These are phyloP conservation scores for Hyaena hyaena DNA, from an alignment of 2,113 vertebrate species.

Conservation along the genomic window DNA sequence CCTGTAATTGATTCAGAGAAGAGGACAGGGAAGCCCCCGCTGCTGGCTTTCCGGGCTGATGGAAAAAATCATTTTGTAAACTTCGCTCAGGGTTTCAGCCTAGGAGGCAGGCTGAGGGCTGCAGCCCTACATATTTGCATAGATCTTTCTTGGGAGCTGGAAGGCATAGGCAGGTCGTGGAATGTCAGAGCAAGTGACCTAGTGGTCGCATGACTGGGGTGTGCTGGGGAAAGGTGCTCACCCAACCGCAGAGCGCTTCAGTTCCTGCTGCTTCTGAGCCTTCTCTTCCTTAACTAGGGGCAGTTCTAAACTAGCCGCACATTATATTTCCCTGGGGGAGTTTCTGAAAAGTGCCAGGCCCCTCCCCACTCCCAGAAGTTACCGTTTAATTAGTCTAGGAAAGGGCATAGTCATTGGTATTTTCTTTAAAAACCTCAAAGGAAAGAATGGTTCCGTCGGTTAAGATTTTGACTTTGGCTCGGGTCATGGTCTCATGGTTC, in stretches of 20 bases:
- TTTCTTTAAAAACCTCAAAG: slow-evolving; percentile 31
- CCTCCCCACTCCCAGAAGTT: background rate
- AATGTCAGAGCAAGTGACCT: background rate
- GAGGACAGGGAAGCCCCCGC: too few relatives aligned
- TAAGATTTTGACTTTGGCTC: too few relatives aligned
- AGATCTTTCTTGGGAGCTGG: slow-evolving; percentile 25
- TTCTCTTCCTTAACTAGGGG: background rate
- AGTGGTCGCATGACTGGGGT: background rate
- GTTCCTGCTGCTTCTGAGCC: background rate
- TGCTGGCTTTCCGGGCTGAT: background rate
- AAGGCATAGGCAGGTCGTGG: background rate
- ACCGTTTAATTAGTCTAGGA: slow-evolving; percentile 20
- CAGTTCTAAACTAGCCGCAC: background rate
- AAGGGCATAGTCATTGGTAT: background rate
- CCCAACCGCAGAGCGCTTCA: background rate
- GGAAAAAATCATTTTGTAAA: background rate
- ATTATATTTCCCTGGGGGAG: background rate
- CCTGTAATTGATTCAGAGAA: background rate
- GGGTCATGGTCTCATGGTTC: too few relatives aligned
- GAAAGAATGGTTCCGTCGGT: background rate
- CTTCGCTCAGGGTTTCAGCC: background rate
- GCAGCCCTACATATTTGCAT: background rate
- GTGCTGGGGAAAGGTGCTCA: background rate
- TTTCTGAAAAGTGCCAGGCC: background rate
- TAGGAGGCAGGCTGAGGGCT: background rate